Percentiles rank a stretch among this genome's conserved stretches.
phyloP scores from a whole-genome alignment of 2,888 invertebrate species.

The Globia sparganii region DNA sequence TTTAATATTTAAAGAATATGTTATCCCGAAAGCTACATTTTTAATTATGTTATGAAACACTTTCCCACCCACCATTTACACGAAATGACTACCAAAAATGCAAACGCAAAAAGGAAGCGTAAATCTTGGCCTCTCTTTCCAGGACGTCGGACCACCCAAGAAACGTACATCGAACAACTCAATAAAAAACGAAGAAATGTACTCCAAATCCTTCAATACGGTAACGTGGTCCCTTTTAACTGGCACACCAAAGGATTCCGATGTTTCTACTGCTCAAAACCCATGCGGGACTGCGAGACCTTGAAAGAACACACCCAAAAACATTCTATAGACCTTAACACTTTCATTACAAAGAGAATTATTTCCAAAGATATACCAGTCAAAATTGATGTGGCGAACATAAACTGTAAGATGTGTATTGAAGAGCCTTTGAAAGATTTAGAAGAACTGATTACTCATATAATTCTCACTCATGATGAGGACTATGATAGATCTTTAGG shows the following conservation, averaged over 20 bases:
- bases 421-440: conserved; percentile 65
- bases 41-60: not conserved
- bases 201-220: conserved; percentile 76
- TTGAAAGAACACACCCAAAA: conserved; percentile 76
- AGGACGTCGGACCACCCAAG: conserved; percentile 73
- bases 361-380: conserved; percentile 82
- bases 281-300: conserved; percentile 75
- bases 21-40: not conserved
- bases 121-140: conserved; percentile 78
- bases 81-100: not conserved
- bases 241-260: conserved; percentile 82
- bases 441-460: conserved; percentile 77
- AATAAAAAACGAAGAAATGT: conserved; percentile 77
- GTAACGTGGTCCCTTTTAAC: conserved; percentile 79
- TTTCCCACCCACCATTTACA: conserved; percentile 2
- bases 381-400: conserved; percentile 78
- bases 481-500: conserved; percentile 72
- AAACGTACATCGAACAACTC: conserved; percentile 76
- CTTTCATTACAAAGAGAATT: conserved; percentile 75
- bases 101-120: conserved; percentile 61
- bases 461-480: conserved; percentile 71
- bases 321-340: conserved; percentile 73
- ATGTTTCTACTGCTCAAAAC: conserved; percentile 82
- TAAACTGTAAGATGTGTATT: conserved; percentile 78
- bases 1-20: not conserved